Evolutionary conservation across 2,888 invertebrate genomes (phyloP), one percentile per base, ranked within the genome.

Genomic region (Tachina grossa): DNA sequence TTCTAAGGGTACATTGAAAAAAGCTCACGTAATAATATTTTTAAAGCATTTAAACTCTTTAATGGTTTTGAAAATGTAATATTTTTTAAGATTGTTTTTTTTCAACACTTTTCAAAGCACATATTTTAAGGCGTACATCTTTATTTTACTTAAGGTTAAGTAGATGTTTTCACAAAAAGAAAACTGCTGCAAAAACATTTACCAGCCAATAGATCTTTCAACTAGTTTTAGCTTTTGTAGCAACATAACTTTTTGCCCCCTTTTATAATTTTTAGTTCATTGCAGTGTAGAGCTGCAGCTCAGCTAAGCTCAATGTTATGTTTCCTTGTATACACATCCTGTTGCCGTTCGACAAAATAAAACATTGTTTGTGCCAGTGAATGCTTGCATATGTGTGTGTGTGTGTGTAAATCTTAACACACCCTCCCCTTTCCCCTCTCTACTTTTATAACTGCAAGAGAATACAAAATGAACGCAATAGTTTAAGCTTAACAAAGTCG

Each of bases 401-500:
- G 39, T 14, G 11, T 45, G 9, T 11, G 14, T 22, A 14, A 41
- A 63, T 55, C 39, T 69, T 51, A 66, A 71, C 57, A 74, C 74
- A 77, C 74, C 31, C 77, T 74, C 74, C 19, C 74, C 22, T 82
- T 65, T 82, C 69, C 22, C 31, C 41, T 39, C 22, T 65, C 39
- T 39, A 11, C 22, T 57, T 43, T 65, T 80, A 16, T n/a, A 45
- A 61, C 76, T 69, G 51, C 75, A 75, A 59, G n/a, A 68, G 63
- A 71, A 76, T 57, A 66, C 13, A 72, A 71, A 65, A 77, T 66
- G 57, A 72, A 71, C 59, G 57, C 49, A 72, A 77, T 51, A 77
- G 59, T 79, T 85, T 85, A 79, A 83, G 79, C 83, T 85, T 66
- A 83, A 79, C 82, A 72, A 83, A 79, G 78, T 82, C 69, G 85